Evolutionary conservation across 2,797 vertebrate genomes (phyloP).

Genomic region (Sphenopsis melanotis): DNA sequence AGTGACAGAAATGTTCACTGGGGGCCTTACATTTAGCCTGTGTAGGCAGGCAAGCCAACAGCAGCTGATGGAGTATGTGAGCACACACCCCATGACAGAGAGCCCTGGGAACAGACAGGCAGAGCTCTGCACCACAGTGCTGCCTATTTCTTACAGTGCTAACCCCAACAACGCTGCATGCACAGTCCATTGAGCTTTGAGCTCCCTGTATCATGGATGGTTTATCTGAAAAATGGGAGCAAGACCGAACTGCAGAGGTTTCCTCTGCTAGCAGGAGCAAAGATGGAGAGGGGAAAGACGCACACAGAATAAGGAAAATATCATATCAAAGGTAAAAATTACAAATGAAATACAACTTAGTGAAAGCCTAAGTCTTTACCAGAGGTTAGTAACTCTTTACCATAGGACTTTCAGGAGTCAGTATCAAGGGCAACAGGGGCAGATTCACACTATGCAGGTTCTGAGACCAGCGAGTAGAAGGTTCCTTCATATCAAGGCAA

Average conservation of each 20-base stretch:
- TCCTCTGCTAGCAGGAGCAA: slow-evolving; percentile 72
- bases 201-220: slow-evolving; percentile 52
- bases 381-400: background rate
- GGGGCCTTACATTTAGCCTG: background rate
- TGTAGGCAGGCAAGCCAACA: slow-evolving; percentile 1
- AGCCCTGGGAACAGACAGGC: background rate
- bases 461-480: background rate
- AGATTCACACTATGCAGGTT: background rate
- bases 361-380: background rate
- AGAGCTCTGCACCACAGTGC: background rate
- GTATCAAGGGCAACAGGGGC: background rate
- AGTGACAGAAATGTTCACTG: background rate
- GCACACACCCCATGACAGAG: background rate
- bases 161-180: slow-evolving; percentile 13
- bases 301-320: background rate
- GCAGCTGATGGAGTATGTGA: background rate
- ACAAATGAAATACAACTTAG: background rate
- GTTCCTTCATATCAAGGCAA: background rate
- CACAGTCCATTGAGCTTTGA: slow-evolving; percentile 68
- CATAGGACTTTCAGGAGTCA: background rate
- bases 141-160: slow-evolving; percentile 21
- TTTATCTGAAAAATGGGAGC: slow-evolving; percentile 72
- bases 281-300: background rate
- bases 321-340: background rate
- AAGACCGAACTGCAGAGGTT: slow-evolving; percentile 74